These are phyloP conservation scores for Leptobrachium ailaonicum DNA, from an alignment of 2,113 vertebrate species.

Conservation along the genomic window DNA sequence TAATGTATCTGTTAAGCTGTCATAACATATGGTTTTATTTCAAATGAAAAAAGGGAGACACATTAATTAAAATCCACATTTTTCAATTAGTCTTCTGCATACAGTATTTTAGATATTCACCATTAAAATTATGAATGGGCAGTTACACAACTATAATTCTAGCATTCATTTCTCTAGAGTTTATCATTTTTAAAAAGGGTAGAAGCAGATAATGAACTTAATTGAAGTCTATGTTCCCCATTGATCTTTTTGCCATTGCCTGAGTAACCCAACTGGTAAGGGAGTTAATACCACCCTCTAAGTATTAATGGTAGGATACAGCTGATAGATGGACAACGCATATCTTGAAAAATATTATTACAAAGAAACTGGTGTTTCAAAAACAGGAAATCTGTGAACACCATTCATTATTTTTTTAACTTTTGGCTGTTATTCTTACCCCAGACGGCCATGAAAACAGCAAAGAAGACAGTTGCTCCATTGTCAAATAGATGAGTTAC, in stretches of 20 bases:
- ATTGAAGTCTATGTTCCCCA: too few relatives aligned
- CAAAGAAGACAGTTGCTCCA: slow-evolving; percentile 94
- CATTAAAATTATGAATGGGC: too few relatives aligned
- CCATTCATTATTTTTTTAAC: background rate
- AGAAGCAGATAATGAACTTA: too few relatives aligned
- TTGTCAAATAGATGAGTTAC: slow-evolving; percentile 96
- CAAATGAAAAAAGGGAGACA: too few relatives aligned
- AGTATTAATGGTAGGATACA: background rate
- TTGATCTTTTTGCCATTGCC: background rate
- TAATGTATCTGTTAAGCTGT: too few relatives aligned
- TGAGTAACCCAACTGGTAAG: background rate
- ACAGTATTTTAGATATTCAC: too few relatives aligned
- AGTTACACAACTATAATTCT: too few relatives aligned
- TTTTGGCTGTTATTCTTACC: slow-evolving; percentile 73
- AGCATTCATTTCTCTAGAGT: too few relatives aligned
- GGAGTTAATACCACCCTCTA: background rate
- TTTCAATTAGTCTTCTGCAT: too few relatives aligned
- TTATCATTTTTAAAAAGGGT: too few relatives aligned
- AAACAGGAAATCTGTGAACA: background rate
- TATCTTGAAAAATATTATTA: background rate
- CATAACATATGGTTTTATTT: too few relatives aligned
- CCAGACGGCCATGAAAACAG: slow-evolving; percentile 98
- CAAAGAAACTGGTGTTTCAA: background rate
- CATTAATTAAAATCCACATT: too few relatives aligned
- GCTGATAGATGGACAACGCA: background rate